Percentiles rank a stretch among this genome's conserved stretches.
phyloP scores from a whole-genome alignment of 37 sponge, comb jelly and placozoan species.

The Chondrilla cf. caribensis region DNA sequence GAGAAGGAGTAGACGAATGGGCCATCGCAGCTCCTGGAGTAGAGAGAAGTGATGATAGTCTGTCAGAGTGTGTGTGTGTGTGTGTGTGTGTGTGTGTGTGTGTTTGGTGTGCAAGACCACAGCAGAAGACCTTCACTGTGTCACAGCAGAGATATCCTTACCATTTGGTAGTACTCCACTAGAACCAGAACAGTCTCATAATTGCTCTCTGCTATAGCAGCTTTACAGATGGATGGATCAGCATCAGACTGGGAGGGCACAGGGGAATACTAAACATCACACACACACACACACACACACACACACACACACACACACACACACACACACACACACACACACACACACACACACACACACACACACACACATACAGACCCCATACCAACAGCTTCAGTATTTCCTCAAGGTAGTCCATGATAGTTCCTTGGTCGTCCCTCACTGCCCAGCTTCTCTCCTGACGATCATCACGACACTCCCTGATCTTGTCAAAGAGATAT shows the following conservation, averaged over 20 bases:
- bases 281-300: neutral
- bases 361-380: neutral
- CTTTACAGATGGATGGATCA: slow-evolving; percentile 57
- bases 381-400: slow-evolving; percentile 73
- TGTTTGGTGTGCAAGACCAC: too few species aligned
- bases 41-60: neutral
- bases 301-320: slow-evolving; percentile 15
- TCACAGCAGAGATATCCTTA: slow-evolving; percentile 6
- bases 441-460: slow-evolving; percentile 89
- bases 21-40: slow-evolving; percentile 58
- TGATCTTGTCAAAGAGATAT: slow-evolving; percentile 63
- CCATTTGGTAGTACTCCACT: slow-evolving; percentile 78
- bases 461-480: slow-evolving; percentile 61
- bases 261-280: too few species aligned
- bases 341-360: slow-evolving; percentile 9
- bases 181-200: slow-evolving; percentile 78
- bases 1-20: slow-evolving; percentile 70
- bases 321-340: neutral
- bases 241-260: slow-evolving; percentile 65
- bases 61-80: too few species aligned
- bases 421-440: slow-evolving; percentile 58
- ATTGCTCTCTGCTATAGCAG: slow-evolving; percentile 60
- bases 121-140: neutral
- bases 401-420: slow-evolving; percentile 62
- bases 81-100: too few species aligned